Conservation (phyloP, 2,113 vertebrate species). For the Glaucidium brasilianum region DNA sequence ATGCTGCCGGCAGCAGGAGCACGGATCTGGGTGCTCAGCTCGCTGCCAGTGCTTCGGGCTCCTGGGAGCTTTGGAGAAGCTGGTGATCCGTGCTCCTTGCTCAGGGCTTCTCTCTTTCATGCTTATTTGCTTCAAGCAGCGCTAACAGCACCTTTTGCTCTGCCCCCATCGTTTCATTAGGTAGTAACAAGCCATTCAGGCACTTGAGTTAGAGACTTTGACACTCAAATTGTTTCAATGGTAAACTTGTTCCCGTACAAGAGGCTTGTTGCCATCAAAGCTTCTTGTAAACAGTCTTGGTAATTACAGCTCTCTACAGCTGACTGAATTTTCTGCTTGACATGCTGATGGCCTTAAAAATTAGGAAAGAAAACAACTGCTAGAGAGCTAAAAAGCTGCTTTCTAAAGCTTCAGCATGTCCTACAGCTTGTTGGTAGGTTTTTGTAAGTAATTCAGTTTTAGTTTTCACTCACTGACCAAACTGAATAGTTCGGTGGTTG, state of each 20-base stretch:
- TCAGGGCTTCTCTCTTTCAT: not conserved
- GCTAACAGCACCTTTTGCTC: not conserved
- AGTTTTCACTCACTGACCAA: not conserved
- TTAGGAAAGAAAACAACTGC: not conserved
- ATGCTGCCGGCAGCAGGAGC: accelerated
- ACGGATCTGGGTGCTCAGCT: not conserved
- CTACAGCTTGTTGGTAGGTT: not conserved
- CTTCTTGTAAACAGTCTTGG: not conserved
- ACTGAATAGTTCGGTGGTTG: not conserved
- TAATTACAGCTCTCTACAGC: conserved; percentile 22
- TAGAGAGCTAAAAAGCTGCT: not conserved
- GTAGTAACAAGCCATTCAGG: not conserved
- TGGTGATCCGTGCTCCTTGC: not conserved
- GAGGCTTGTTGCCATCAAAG: not conserved
- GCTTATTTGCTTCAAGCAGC: not conserved
- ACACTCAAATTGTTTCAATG: not conserved
- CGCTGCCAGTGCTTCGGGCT: not conserved
- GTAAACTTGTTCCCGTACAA: not conserved
- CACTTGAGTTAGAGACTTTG: not conserved
- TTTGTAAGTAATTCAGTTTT: not conserved
- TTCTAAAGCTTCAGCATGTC: not conserved
- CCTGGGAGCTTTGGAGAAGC: not conserved
- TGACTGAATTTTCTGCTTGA: conserved; percentile 35
- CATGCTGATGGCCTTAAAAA: not conserved
- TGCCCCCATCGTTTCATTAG: not conserved